Base-by-base conservation (phyloP, 2,888 invertebrate species). In the Xestobium rufovillosum region DNA sequence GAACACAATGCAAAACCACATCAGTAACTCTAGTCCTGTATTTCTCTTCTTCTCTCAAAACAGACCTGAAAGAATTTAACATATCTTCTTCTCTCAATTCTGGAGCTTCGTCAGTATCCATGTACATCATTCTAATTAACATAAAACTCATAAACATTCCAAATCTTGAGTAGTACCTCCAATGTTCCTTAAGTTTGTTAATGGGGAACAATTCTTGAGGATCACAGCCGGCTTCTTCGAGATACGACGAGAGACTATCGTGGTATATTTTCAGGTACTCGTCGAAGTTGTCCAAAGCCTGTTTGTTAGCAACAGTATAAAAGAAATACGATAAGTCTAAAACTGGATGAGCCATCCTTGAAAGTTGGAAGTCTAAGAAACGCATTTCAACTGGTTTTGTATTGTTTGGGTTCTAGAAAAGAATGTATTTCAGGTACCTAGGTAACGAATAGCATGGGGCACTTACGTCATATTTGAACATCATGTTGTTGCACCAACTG, bases 251-350 rank as follows among this genome's bases (percentile, higher is more conserved):
- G 12, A 64, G 44, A 4, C 53, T 52, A 12, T 54, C 40, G 40
- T 63, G 46, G 43, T 65, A 65, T 10, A 53, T 41, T 15, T 50
- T 38, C 4, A 64, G 38, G 14, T 56, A 50, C 12, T 53, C 34
- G 14, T 63, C 52, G 3, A 53, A 51, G 15, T 58, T 43, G 25
- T 51, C 41, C 3, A 61, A 48, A 9, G 53, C 36, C 9, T 55
- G 48, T 28, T 52, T 53, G 2, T 50, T 43, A 6, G 53, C 51
- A 17, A 56, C 57, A 2, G 55, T 55, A 38, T 57, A 61, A 6
- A 65, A 44, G 42, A 56, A 51, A 41, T 65, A 62, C 3, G 56
- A 45, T 25, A 65, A 33, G 36, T 65, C 65, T 16, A 47, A 40
- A 3, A 52, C 56, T 1, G 57, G 57, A 14, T 51, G 47, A 3